A percentile compares a stretch with the other conserved stretches of the same genome.
Conservation (phyloP, 1,140 invertebrate species). For the Drosophila setifemur region DNA sequence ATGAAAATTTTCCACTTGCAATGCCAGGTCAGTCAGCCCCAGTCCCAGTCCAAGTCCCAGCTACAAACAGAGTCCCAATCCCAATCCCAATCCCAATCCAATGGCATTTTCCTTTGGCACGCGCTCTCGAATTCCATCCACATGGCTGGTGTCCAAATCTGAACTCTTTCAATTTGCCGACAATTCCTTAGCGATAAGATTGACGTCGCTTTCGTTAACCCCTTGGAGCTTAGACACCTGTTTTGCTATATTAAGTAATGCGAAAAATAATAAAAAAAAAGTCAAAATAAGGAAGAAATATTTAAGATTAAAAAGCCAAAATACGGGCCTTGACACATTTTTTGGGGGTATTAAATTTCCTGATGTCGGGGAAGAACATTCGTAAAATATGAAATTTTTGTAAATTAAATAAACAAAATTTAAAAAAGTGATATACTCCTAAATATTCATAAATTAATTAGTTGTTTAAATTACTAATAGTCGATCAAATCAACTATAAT, state of each 20-base stretch:
- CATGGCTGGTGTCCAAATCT: constrained; percentile 2
- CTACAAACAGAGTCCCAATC: background rate
- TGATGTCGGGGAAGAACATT: no score
- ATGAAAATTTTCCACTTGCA: constrained; percentile 70
- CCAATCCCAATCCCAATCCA: background rate
- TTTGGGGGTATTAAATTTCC: no score
- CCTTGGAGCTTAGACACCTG: constrained; percentile 18
- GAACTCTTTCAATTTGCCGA: constrained; percentile 8
- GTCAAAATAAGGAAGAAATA: no score
- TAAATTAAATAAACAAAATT: no score
- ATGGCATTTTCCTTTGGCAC: constrained; percentile 56
- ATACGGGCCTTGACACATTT: constrained; percentile 1
- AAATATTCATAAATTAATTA: no score
- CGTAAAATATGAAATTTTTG: no score
- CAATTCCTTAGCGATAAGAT: constrained; percentile 22
- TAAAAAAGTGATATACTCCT: no score
- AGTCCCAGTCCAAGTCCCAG: background rate
- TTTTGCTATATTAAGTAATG: constrained; percentile 1
- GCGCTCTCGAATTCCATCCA: background rate
- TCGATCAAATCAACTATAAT: no score
- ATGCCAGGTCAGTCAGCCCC: constrained; percentile 4
- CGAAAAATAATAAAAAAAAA: no score
- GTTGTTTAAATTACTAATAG: no score
- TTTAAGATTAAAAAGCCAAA: background rate
- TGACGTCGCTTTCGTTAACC: constrained; percentile 5